Conservation (phyloP, 2,797 vertebrate species). For the Chaetophractus vellerosus region DNA sequence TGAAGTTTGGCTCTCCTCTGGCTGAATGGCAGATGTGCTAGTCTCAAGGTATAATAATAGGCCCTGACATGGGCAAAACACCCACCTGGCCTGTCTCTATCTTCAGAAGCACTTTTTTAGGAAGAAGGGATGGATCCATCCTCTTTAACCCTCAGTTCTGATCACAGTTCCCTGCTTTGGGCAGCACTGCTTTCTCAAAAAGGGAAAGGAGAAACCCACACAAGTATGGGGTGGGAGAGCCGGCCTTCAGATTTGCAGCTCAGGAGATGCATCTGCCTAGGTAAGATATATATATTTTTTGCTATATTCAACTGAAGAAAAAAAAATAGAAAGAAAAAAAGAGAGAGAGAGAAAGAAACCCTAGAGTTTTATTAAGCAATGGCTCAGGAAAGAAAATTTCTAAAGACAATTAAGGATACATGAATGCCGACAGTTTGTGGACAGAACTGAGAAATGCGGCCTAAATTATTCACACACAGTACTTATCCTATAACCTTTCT, state of each 20-base stretch:
- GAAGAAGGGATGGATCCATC: neutral
- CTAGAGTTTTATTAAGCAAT: slow-evolving; percentile 67
- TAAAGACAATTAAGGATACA: slow-evolving; percentile 77
- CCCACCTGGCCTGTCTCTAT: neutral
- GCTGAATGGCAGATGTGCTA: neutral
- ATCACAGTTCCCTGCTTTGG: neutral
- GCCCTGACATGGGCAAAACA: neutral
- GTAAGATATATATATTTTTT: neutral
- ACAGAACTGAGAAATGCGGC: slow-evolving; percentile 45
- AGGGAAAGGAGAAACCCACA: neutral
- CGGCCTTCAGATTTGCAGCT: neutral
- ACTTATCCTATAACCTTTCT: neutral
- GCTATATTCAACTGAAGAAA: neutral
- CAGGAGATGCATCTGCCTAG: neutral
- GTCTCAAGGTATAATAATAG: neutral
- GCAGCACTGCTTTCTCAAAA: neutral
- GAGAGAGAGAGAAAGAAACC: slow-evolving; percentile 30
- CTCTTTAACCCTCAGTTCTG: neutral
- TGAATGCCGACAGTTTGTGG: slow-evolving; percentile 76
- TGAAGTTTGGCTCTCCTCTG: neutral
- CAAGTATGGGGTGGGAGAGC: too few species aligned
- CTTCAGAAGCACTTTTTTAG: neutral
- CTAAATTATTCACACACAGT: neutral
- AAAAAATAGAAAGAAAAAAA: neutral
- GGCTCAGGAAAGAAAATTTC: slow-evolving; percentile 71